Evolutionary conservation across 2,888 invertebrate species (phyloP).

Genomic region (Keiferia lycopersicella): DNA sequence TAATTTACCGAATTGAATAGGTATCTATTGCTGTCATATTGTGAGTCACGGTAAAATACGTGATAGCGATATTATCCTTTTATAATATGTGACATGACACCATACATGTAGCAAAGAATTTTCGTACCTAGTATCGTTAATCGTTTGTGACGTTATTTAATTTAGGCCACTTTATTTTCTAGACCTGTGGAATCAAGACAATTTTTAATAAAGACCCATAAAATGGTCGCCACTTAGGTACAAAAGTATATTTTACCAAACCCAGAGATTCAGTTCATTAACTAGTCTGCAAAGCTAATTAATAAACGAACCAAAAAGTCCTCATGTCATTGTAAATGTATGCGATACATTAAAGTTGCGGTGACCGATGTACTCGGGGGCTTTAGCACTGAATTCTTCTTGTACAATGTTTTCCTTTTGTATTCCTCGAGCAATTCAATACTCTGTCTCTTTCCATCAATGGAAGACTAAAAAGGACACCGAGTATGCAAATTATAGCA

Average conservation of each 20-base stretch:
- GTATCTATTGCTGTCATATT: conserved; percentile 19
- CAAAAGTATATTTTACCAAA: neutral
- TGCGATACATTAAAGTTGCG: conserved; percentile 14
- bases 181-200: no score
- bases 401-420: conserved; percentile 7
- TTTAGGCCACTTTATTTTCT: no score
- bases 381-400: neutral
- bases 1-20: conserved; percentile 15
- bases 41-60: conserved; percentile 16
- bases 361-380: conserved; percentile 14
- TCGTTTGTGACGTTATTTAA: no score
- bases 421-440: conserved; percentile 11
- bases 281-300: conserved; percentile 3
- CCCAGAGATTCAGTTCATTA: neutral
- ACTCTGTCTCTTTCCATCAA: conserved; percentile 11
- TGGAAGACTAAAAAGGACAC: neutral
- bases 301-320: neutral
- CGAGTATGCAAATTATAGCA: conserved; percentile 7
- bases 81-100: neutral
- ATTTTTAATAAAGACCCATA: no score
- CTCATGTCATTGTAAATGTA: neutral
- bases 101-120: no score
- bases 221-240: neutral
- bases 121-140: no score
- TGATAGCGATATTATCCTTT: conserved; percentile 5